phyloP scores from a whole-genome alignment of 2,113 vertebrate genomes.

The Crotalus viridis region DNA sequence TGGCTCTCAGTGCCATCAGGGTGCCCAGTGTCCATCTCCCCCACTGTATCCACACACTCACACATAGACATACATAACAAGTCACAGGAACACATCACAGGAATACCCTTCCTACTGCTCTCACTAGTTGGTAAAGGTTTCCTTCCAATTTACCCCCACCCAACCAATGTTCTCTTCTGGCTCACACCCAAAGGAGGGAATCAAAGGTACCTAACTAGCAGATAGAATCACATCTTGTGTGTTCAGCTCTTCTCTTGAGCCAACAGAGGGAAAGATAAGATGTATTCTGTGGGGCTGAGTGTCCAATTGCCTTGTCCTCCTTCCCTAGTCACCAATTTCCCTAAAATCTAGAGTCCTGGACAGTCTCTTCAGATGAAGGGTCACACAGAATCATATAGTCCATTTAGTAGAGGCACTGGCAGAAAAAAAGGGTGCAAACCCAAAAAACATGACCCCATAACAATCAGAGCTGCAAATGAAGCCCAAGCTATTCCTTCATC shows the following conservation, averaged over 20 bases:
- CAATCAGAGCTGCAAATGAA: background rate
- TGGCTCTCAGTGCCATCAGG: background rate
- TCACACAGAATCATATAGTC: background rate
- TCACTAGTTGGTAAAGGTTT: background rate
- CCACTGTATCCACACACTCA: background rate
- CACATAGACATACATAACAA: background rate
- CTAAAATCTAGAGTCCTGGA: background rate
- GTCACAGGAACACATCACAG: background rate
- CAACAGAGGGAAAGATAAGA: background rate
- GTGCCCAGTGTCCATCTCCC: background rate
- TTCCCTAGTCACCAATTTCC: background rate
- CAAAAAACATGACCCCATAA: background rate
- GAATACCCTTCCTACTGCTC: background rate
- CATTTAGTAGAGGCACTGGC: background rate
- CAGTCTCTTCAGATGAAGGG: background rate
- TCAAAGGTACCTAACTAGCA: background rate
- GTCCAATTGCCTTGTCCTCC: background rate
- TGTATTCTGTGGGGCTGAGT: background rate
- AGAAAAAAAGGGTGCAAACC: background rate
- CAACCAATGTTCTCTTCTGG: background rate
- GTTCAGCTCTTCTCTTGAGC: background rate
- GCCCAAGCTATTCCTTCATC: background rate
- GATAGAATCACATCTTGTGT: background rate
- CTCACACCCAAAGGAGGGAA: background rate
- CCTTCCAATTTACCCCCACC: background rate